phyloP scores from a whole-genome alignment of 2,113 vertebrate genomes.

The Nibea albiflora region DNA sequence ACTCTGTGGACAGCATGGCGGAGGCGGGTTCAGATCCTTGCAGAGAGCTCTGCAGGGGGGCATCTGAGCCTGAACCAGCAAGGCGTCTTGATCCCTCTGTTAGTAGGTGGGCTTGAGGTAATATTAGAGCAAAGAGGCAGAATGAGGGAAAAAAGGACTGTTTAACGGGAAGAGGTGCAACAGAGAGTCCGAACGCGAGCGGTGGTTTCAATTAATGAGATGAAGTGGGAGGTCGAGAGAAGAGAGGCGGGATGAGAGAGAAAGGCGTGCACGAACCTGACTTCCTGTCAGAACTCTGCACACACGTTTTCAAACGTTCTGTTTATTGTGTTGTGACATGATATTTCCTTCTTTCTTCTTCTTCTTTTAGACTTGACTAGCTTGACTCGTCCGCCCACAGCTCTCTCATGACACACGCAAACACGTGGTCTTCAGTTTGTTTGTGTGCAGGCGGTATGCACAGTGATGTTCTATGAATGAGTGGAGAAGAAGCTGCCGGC shows the following conservation, averaged over 20 bases:
- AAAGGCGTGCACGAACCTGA: background rate
- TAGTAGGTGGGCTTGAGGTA: background rate
- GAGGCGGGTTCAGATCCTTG: background rate
- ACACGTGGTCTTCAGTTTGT: conserved; percentile 1
- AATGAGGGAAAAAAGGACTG: background rate
- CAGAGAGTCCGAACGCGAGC: background rate
- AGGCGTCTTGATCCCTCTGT: background rate
- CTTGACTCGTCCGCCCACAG: background rate
- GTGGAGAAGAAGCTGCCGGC: background rate
- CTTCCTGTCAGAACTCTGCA: background rate
- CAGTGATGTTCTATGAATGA: background rate
- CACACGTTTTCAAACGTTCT: background rate
- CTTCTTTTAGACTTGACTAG: background rate
- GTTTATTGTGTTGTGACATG: background rate
- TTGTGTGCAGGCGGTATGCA: background rate
- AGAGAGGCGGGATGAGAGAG: background rate
- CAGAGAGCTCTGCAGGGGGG: background rate
- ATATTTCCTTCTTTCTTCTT: background rate
- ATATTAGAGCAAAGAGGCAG: background rate
- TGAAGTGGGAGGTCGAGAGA: background rate
- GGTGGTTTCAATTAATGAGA: background rate
- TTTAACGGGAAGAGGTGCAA: background rate
- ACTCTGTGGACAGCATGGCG: background rate
- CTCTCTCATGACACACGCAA: background rate
- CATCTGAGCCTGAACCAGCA: background rate